phyloP scores from a whole-genome alignment of 2,888 invertebrate species.

The Chaetogeoica ovagalla region DNA sequence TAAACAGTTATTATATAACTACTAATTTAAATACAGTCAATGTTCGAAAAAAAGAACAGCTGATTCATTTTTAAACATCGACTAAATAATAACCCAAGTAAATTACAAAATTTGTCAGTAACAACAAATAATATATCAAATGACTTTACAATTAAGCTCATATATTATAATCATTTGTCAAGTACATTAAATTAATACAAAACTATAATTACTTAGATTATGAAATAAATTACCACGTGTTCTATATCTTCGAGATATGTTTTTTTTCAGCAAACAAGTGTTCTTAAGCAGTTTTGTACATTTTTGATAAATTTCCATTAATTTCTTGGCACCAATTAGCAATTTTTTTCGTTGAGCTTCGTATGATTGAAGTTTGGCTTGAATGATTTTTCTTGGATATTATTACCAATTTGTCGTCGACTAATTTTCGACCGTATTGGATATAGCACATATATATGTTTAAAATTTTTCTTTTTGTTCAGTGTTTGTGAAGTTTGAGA shows the following conservation, averaged over 20 bases:
- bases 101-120: neutral
- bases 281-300: neutral
- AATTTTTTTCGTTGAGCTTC: conserved; percentile 4
- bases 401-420: no score
- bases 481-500: no score
- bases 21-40: no score
- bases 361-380: no score
- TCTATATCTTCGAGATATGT: conserved; percentile 13
- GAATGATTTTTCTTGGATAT: no score
- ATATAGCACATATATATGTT: no score
- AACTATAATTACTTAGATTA: neutral
- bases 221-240: conserved; percentile 15
- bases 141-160: no score
- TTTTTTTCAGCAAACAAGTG: neutral
- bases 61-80: neutral
- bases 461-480: no score
- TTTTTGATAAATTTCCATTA: neutral
- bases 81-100: neutral
- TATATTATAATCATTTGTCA: no score
- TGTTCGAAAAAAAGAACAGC: neutral
- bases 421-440: no score
- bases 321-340: neutral
- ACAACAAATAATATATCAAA: neutral
- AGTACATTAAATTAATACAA: neutral
- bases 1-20: no score